Evolutionary conservation across 2,797 vertebrate genomes (phyloP), one percentile per base, ranked within the genome.

Genomic region (Linurgus olivaceus): DNA sequence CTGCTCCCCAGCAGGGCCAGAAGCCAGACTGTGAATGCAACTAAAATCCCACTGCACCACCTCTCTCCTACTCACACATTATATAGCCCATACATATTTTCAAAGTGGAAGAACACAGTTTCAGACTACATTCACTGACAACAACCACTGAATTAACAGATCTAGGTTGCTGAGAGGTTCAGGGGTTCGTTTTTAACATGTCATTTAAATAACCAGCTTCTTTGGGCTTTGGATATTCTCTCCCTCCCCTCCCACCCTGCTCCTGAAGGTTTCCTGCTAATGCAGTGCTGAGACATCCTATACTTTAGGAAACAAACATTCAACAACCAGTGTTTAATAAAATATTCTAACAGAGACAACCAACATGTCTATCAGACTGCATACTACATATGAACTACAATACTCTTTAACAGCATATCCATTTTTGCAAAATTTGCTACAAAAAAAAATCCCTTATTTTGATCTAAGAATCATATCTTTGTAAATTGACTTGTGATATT

Each of bases 21-120:
- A 0, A 81, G 63, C 28, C 57, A 40, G 16, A 26, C 40, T 9
- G 10, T 1, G 19, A 81, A 51, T 1, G 17, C 26, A 84, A 57
- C 16, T 35, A 28, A 75, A 86, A 28, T 5, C 31, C 70, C 15
- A 3, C 7, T 1, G 23, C 33, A 51, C 14, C 47, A 38, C 33
- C 59, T 33, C 83, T 45, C 42, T 16, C 44, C 28, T 13, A 6
- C 26, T 31, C 1, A 0, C 13, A 6, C 14, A 4, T 29, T 17
- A 24, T 11, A n/a, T 1, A 76, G 55, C 21, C 55, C 44, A 57
- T 1, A 37, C 1, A 1, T 17, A 19, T 6, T 42, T 14, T 31
- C 15, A 18, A 63, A 57, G 62, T 4, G 33, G 21, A 61, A 86
- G n/a, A 71, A 76, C n/a, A 58, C 40, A 57, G 20, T 42, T 91